phyloP scores from a whole-genome alignment of 1,140 invertebrate species.

The Dreissena rostriformis region DNA sequence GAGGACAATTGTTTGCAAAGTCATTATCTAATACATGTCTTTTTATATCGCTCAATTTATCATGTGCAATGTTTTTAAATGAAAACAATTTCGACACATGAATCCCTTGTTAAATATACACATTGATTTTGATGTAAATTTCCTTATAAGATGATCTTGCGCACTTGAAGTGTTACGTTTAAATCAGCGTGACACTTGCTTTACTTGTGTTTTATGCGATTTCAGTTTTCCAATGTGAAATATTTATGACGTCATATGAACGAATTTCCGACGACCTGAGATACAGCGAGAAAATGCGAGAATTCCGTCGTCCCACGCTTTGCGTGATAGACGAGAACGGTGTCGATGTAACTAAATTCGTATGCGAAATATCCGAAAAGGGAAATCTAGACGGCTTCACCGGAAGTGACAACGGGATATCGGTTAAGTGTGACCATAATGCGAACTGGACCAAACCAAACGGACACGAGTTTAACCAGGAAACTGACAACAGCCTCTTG shows the following conservation, averaged over 20 bases:
- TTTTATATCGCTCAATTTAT: too few relatives aligned
- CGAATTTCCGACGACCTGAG: not conserved
- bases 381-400: conserved; percentile 14
- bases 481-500: not conserved
- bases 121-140: too few relatives aligned
- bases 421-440: conserved; percentile 33
- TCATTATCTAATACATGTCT: too few relatives aligned
- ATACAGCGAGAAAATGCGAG: conserved; percentile 56
- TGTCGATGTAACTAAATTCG: conserved; percentile 19
- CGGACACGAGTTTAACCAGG: too few relatives aligned
- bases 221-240: not conserved
- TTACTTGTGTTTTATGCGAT: not conserved
- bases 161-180: too few relatives aligned
- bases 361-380: not conserved
- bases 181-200: conserved; percentile 19
- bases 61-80: too few relatives aligned
- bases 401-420: conserved; percentile 37
- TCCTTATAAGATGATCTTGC: too few relatives aligned
- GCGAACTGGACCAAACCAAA: conserved; percentile 27
- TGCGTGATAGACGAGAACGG: conserved; percentile 63
- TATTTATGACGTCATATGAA: conserved; percentile 46
- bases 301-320: conserved; percentile 58
- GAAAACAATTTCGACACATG: too few relatives aligned
- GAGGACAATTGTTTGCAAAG: too few relatives aligned
- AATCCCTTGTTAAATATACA: too few relatives aligned